A percentile compares a stretch with the other conserved stretches of the same genome.
These are phyloP conservation scores for Meta bourneti DNA, from an alignment of 2,888 invertebrate species.

Conservation along the genomic window DNA sequence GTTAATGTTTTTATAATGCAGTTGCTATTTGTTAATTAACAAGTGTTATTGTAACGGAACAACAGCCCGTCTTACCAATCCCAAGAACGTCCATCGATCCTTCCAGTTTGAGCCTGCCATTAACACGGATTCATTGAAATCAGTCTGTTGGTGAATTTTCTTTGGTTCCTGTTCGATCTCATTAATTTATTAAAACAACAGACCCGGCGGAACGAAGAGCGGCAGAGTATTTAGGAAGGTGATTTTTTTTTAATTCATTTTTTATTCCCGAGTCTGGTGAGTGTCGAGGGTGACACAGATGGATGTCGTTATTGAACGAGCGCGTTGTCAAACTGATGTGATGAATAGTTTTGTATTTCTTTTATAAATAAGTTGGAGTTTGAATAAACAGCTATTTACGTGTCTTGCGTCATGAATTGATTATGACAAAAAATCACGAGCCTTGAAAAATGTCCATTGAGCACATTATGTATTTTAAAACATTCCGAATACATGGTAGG, in stretches of 20 bases:
- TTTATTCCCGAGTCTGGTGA: not conserved
- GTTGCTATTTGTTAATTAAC: too few species aligned
- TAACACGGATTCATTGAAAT: not conserved
- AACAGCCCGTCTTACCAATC: too few species aligned
- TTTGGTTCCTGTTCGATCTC: not conserved
- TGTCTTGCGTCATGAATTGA: not conserved
- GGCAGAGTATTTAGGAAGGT: not conserved
- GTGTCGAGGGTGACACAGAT: not conserved
- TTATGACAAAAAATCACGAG: not conserved
- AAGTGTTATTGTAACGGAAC: too few species aligned
- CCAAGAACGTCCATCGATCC: too few species aligned
- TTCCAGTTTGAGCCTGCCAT: not conserved
- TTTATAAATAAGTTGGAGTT: not conserved
- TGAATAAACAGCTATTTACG: not conserved
- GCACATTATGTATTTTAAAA: not conserved
- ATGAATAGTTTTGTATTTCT: not conserved
- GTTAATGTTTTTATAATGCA: too few species aligned
- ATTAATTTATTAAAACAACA: slow-evolving; percentile 1
- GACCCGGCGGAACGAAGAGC: not conserved
- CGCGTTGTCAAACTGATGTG: not conserved
- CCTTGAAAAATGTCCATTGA: not conserved
- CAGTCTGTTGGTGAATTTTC: not conserved
- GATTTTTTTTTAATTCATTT: not conserved
- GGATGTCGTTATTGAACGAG: not conserved
- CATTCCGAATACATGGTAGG: not conserved